phyloP scores from a whole-genome alignment of 2,797 vertebrate species.

The Tapera naevia region DNA sequence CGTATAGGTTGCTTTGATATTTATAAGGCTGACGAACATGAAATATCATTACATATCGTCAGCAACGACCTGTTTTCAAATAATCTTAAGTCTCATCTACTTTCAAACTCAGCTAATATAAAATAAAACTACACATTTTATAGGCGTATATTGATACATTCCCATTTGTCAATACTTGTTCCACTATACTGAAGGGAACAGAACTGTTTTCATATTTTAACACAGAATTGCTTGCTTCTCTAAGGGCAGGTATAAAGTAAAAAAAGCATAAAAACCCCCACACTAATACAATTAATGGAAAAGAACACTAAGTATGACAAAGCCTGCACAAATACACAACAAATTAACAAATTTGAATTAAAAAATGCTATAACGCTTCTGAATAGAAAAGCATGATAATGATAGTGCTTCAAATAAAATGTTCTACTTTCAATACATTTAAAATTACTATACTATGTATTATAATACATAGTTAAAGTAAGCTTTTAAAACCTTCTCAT shows the following conservation, averaged over 20 bases:
- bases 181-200: fast-evolving
- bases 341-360: background rate
- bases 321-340: background rate
- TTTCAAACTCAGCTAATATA: background rate
- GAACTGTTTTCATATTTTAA: background rate
- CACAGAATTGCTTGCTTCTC: background rate
- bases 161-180: background rate
- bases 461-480: background rate
- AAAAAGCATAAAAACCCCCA: background rate
- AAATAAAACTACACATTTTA: background rate
- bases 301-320: background rate
- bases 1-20: background rate
- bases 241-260: background rate
- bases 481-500: background rate
- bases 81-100: background rate
- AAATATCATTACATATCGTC: background rate
- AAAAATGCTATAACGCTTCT: background rate
- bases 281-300: background rate
- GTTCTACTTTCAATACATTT: background rate
- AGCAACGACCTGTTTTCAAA: background rate
- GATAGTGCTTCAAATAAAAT: background rate
- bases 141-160: background rate
- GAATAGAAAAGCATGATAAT: background rate
- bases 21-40: background rate
- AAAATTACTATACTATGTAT: background rate